These are phyloP conservation scores for Peromyscus californicus DNA, from an alignment of 2,113 vertebrate species.

Conservation along the genomic window DNA sequence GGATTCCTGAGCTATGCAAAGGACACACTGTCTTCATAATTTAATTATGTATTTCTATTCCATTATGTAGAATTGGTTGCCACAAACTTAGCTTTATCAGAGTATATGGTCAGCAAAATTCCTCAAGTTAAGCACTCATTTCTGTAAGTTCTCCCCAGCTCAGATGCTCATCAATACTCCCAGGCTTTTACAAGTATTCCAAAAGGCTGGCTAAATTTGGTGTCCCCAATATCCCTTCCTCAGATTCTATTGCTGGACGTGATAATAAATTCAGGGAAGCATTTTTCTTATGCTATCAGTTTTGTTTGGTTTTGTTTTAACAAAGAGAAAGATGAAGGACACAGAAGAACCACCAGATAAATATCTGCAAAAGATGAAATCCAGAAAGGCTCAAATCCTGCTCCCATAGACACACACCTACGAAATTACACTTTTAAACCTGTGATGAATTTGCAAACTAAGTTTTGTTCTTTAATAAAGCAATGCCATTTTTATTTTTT, in stretches of 20 bases:
- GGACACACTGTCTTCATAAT: not conserved
- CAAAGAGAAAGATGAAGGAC: not conserved
- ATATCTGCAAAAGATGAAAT: not conserved
- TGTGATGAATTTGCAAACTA: not conserved
- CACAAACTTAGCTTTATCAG: not conserved
- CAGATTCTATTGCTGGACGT: not conserved
- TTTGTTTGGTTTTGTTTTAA: not conserved
- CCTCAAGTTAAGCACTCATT: not conserved
- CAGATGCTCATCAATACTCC: not conserved
- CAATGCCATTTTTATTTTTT: not conserved
- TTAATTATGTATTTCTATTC: not conserved
- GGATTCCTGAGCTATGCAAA: not conserved
- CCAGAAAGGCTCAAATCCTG: not conserved
- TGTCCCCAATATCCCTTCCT: not conserved
- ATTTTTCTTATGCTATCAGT: not conserved
- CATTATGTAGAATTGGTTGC: not conserved
- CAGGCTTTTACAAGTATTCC: not conserved
- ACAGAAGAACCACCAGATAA: not conserved
- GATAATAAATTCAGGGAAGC: not conserved
- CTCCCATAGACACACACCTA: not conserved
- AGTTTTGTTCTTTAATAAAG: not conserved
- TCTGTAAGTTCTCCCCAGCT: not conserved
- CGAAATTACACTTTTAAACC: not conserved
- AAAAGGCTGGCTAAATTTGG: not conserved
- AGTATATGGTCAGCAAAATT: not conserved